Percentiles rank a stretch among this genome's conserved stretches.
Evolutionary conservation across 2,113 vertebrate species (phyloP).

Genomic region (Pygoscelis adeliae): DNA sequence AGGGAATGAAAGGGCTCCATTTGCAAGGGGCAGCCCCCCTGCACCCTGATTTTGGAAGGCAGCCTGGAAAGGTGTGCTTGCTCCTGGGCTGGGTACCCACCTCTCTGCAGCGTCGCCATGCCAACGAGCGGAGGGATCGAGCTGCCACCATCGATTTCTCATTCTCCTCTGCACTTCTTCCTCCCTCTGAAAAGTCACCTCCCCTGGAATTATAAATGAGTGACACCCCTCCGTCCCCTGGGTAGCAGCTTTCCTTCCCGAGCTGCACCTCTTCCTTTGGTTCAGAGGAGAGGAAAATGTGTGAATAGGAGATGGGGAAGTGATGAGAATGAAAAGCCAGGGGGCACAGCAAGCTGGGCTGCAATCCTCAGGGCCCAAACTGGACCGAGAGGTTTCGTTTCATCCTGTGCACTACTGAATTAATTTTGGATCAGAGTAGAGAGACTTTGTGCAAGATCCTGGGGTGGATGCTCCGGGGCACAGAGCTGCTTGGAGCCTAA

Average conservation of each 20-base stretch:
- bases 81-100: neutral
- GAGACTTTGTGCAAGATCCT: neutral
- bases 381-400: neutral
- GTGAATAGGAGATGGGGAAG: neutral
- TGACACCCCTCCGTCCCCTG: neutral
- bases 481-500: neutral
- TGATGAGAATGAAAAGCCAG: neutral
- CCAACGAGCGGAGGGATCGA: neutral
- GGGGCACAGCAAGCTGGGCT: fast-evolving
- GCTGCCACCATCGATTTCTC: neutral
- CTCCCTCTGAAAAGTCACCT: neutral
- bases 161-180: neutral
- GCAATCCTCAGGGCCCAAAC: no score
- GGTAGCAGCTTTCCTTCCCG: neutral
- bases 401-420: neutral
- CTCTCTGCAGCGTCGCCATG: neutral
- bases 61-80: neutral
- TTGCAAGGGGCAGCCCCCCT: neutral
- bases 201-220: neutral
- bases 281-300: fast-evolving
- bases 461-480: neutral
- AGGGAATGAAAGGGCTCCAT: neutral
- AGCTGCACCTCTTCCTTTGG: neutral
- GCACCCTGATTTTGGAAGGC: neutral
- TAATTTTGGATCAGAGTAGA: neutral